Conservation (phyloP, 2,113 vertebrate genomes). For the Rhinichthys klamathensis region DNA sequence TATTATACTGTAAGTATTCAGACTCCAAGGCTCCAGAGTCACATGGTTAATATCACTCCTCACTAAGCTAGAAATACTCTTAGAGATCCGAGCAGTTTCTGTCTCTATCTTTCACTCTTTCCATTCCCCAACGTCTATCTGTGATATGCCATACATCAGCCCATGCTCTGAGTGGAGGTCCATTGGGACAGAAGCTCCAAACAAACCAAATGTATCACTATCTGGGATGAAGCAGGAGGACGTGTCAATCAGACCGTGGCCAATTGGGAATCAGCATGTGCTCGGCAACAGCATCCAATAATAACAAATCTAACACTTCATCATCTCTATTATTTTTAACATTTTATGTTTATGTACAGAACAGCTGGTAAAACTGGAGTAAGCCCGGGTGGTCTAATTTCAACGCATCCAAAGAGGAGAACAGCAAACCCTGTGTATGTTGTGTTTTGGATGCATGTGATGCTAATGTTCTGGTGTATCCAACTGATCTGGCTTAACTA, state of each 20-base stretch:
- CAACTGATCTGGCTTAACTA: too few relatives aligned
- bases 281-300: constrained; percentile 37
- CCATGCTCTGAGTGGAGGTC: neutral
- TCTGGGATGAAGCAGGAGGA: constrained; percentile 23
- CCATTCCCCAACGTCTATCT: neutral
- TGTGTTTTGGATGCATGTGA: neutral
- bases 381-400: constrained; percentile 14
- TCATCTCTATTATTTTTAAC: constrained; percentile 43
- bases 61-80: constrained; percentile 15
- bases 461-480: neutral
- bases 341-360: constrained; percentile 32
- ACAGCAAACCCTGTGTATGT: neutral
- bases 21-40: neutral
- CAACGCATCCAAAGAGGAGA: neutral
- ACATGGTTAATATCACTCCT: constrained; percentile 28
- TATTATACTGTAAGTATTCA: neutral
- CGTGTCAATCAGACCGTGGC: constrained; percentile 14
- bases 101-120: constrained; percentile 1
- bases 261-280: constrained; percentile 24
- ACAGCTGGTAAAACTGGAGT: constrained; percentile 13
- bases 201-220: constrained; percentile 24
- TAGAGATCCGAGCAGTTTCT: constrained; percentile 4
- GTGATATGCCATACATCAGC: constrained; percentile 27
- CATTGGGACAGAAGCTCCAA: neutral
- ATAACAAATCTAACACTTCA: constrained; percentile 39